These are phyloP conservation scores for Prionace glauca DNA, from an alignment of 2,797 vertebrate genomes.

Conservation along the genomic window DNA sequence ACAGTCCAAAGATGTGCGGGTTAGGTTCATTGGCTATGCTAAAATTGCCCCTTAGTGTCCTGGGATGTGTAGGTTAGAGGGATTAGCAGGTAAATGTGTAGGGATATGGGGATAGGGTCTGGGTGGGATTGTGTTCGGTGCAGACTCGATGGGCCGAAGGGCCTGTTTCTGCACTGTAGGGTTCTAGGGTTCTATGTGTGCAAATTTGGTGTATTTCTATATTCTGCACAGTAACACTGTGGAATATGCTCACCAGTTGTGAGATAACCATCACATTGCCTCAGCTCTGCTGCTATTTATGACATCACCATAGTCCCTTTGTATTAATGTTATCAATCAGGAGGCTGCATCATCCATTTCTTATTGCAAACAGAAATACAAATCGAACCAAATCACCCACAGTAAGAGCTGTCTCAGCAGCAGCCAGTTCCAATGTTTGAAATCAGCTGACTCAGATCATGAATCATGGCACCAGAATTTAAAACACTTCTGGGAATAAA, in stretches of 20 bases:
- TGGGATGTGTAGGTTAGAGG: too few relatives aligned
- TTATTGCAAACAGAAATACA: not conserved
- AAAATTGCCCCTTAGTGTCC: too few relatives aligned
- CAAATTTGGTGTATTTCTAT: not conserved
- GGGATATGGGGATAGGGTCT: too few relatives aligned
- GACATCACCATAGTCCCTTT: not conserved
- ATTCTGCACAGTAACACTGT: not conserved
- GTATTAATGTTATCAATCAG: not conserved
- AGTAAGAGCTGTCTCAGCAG: not conserved
- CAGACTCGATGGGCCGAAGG: too few relatives aligned
- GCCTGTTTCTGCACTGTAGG: too few relatives aligned
- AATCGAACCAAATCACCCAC: not conserved
- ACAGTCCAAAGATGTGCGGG: too few relatives aligned
- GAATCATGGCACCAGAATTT: not conserved
- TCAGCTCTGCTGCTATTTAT: not conserved
- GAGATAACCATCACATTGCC: not conserved
- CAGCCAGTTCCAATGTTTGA: not conserved
- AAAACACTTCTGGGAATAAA: not conserved
- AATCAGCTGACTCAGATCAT: not conserved
- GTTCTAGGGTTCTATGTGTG: too few relatives aligned
- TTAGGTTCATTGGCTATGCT: too few relatives aligned
- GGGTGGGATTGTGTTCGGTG: too few relatives aligned
- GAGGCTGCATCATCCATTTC: not conserved
- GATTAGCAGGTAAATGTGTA: too few relatives aligned
- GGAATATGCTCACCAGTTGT: not conserved